Evolutionary conservation across 2,113 vertebrate genomes (phyloP).

Genomic region (Delphinapterus leucas): DNA sequence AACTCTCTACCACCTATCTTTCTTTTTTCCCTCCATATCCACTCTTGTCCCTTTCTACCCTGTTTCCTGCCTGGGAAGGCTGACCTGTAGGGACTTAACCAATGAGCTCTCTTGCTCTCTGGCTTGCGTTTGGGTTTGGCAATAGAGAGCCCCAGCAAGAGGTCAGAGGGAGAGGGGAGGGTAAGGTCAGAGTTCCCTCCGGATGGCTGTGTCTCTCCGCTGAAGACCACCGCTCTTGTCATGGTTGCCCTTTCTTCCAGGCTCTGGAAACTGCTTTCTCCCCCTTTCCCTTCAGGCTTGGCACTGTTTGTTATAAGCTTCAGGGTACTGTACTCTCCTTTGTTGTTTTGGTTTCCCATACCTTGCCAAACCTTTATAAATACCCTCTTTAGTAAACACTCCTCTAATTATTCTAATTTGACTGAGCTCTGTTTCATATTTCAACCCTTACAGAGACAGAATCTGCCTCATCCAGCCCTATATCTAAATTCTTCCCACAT

Average conservation of each 20-base stretch:
- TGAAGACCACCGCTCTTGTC: background rate
- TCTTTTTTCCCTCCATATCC: background rate
- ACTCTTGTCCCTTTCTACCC: background rate
- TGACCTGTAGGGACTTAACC: background rate
- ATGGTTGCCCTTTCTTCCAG: background rate
- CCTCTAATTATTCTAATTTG: background rate
- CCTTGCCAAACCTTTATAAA: background rate
- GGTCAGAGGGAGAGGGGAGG: background rate
- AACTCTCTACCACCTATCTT: background rate
- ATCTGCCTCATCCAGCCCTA: background rate
- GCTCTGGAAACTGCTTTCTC: background rate
- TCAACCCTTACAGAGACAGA: background rate
- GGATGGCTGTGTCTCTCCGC: background rate
- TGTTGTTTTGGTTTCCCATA: background rate
- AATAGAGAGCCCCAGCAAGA: background rate
- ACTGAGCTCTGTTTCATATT: background rate
- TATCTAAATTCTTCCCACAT: background rate
- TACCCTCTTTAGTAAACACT: background rate
- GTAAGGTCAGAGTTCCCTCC: no score
- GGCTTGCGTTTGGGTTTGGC: background rate
- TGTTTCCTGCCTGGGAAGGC: background rate
- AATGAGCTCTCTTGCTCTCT: background rate
- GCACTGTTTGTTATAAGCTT: background rate
- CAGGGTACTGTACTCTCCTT: background rate
- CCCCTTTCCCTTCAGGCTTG: background rate